phyloP scores from a whole-genome alignment of 2,888 invertebrate species.

The Campoplex capitator region DNA sequence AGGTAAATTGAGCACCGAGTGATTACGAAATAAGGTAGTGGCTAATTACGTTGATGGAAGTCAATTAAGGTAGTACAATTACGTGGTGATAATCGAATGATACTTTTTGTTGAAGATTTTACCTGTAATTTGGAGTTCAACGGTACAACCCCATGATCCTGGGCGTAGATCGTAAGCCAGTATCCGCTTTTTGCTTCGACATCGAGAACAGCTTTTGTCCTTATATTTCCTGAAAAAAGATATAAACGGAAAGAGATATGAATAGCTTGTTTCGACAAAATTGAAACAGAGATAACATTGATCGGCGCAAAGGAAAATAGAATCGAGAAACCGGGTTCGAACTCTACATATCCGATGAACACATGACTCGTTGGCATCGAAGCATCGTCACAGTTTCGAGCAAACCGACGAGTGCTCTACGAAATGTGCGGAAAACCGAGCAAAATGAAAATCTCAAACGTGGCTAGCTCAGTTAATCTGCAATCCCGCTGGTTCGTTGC shows the following conservation, averaged over 20 bases:
- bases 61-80: not conserved
- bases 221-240: slow-evolving; percentile 90
- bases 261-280: not conserved
- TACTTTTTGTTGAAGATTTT: slow-evolving; percentile 61
- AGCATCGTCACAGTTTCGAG: not conserved
- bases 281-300: not conserved
- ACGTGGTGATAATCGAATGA: slow-evolving; percentile 8
- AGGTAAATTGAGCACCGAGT: slow-evolving; percentile 29
- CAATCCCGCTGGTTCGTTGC: slow-evolving; percentile 59
- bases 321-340: not conserved
- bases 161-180: slow-evolving; percentile 97
- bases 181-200: slow-evolving; percentile 94
- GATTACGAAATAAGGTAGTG: slow-evolving; percentile 33
- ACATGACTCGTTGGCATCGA: not conserved
- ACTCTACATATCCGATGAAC: not conserved
- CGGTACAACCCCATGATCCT: slow-evolving; percentile 96
- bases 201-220: slow-evolving; percentile 94
- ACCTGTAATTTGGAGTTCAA: slow-evolving; percentile 94
- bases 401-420: not conserved
- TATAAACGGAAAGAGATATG: slow-evolving; percentile 2
- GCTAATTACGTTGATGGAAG: not conserved
- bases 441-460: slow-evolving; percentile 64
- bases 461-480: slow-evolving; percentile 69
- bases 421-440: not conserved
- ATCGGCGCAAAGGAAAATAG: not conserved